These are phyloP conservation scores for Cherax quadricarinatus DNA, from an alignment of 1,140 invertebrate species.

Conservation along the genomic window DNA sequence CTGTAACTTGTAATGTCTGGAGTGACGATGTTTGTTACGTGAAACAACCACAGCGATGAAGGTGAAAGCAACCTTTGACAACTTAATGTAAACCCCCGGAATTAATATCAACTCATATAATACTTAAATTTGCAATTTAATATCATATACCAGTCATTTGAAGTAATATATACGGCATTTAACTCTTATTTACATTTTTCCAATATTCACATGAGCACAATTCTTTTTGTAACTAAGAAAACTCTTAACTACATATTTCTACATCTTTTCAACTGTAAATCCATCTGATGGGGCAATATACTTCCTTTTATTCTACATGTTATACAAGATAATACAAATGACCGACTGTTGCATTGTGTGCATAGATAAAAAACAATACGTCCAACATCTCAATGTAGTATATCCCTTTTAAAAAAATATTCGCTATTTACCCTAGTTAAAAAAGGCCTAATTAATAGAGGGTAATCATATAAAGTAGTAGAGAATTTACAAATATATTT, in stretches of 20 bases:
- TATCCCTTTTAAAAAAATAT: not conserved
- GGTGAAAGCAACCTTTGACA: not conserved
- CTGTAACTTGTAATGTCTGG: not conserved
- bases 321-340: not conserved
- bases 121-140: constrained; percentile 2
- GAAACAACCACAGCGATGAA: not conserved
- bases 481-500: not conserved
- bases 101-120: not conserved
- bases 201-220: not conserved
- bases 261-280: not conserved
- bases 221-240: not conserved
- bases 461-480: not conserved
- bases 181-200: not conserved
- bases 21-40: not conserved
- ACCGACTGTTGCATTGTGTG: not conserved
- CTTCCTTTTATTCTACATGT: not conserved
- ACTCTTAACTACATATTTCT: not conserved
- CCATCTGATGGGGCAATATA: not conserved
- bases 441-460: not conserved
- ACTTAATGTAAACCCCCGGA: not conserved
- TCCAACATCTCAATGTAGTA: not conserved
- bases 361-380: not conserved
- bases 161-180: not conserved
- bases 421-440: not conserved
- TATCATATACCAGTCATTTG: not conserved